phyloP scores from a whole-genome alignment of 2,113 vertebrate genomes.

The Xiphophorus couchianus region DNA sequence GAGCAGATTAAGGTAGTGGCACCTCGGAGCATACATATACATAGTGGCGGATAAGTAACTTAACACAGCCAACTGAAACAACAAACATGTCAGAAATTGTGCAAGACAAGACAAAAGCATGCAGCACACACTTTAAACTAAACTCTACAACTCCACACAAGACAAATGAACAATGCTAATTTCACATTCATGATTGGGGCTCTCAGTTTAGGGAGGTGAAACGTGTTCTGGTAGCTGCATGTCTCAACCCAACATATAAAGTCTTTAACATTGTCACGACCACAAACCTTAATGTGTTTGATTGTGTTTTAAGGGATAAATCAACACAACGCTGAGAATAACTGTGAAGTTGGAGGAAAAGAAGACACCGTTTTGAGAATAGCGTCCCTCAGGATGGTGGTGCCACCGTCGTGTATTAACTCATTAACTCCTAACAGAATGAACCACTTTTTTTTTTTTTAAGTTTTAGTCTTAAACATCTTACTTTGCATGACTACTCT shows the following conservation, averaged over 20 bases:
- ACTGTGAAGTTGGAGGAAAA: not conserved
- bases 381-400: not conserved
- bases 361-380: not conserved
- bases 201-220: not conserved
- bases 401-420: not conserved
- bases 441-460: not conserved
- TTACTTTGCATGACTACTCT: no score
- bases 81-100: slow-evolving; percentile 37
- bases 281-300: no score
- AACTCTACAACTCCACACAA: slow-evolving; percentile 11
- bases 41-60: slow-evolving; percentile 57
- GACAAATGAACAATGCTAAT: not conserved
- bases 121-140: slow-evolving; percentile 65
- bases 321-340: not conserved
- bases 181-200: not conserved
- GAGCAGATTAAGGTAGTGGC: slow-evolving; percentile 79
- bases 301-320: no score
- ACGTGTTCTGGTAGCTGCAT: not conserved
- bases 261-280: not conserved
- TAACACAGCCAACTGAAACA: slow-evolving; percentile 44
- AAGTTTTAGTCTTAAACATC: not conserved
- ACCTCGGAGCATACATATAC: slow-evolving; percentile 59
- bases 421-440: not conserved
- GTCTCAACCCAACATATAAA: slow-evolving; percentile 7
- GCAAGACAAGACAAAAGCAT: slow-evolving; percentile 63